Conservation (phyloP, 2,797 vertebrate species). For the Alectoris magna region DNA sequence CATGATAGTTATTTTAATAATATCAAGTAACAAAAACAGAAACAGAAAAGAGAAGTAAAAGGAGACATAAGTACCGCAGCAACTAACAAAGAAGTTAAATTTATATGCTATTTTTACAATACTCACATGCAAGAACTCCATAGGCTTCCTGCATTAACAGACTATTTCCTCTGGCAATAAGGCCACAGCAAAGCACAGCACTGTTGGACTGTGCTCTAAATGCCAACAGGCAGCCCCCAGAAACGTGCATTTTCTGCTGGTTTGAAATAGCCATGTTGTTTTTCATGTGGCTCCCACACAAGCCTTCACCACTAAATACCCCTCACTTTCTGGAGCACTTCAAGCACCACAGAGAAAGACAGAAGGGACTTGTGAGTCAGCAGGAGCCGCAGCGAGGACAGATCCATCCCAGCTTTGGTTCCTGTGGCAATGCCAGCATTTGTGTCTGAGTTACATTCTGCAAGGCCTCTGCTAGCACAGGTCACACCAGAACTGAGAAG, state of each 20-base stretch:
- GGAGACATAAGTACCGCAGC: not conserved
- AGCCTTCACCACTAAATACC: not conserved
- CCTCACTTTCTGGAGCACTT: not conserved
- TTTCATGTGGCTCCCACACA: not conserved
- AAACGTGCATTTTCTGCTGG: not conserved
- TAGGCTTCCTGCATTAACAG: not conserved
- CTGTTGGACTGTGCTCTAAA: not conserved
- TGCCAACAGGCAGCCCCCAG: not conserved
- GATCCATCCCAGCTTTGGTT: not conserved
- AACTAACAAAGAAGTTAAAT: not conserved
- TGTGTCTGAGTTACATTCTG: not conserved
- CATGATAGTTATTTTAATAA: constrained; percentile 40
- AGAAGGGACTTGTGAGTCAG: constrained; percentile 61
- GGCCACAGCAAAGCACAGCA: not conserved
- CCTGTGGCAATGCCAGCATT: constrained; percentile 46
- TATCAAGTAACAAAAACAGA: constrained; percentile 45
- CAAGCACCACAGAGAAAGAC: constrained; percentile 17
- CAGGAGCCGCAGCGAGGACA: not conserved
- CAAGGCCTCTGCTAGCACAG: not conserved
- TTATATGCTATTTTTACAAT: not conserved
- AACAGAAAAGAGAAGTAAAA: constrained; percentile 13
- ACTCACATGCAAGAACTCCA: not conserved
- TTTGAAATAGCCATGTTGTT: not conserved
- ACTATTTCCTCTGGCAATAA: not conserved
- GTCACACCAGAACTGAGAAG: not conserved